phyloP scores from a whole-genome alignment of 2,797 vertebrate genomes.

The Typhlichthys eigenmanni region DNA sequence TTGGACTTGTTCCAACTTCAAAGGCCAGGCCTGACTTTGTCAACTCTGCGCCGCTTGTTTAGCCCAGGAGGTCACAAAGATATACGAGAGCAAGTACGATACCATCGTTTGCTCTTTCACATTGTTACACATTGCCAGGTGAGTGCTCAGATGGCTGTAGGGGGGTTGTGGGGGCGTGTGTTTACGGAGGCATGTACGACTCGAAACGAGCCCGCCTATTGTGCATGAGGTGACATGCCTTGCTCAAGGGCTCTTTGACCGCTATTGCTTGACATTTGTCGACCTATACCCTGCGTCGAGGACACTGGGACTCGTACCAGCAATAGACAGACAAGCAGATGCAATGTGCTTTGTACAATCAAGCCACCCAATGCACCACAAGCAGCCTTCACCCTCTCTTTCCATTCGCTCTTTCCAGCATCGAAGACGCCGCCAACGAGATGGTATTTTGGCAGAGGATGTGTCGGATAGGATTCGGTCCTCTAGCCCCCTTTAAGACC shows the following conservation, averaged over 20 bases:
- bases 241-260: constrained; percentile 1
- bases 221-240: constrained; percentile 8
- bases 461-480: constrained; percentile 33
- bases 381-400: not conserved
- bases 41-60: constrained; percentile 68
- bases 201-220: constrained; percentile 7
- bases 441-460: constrained; percentile 58
- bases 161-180: constrained; percentile 5
- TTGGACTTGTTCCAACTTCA: constrained; percentile 37
- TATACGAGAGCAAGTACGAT: constrained; percentile 45
- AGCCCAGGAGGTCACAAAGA: constrained; percentile 58
- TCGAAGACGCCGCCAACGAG: not conserved
- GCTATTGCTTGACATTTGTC: constrained; percentile 1
- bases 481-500: constrained; percentile 23
- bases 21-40: constrained; percentile 48
- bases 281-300: not conserved
- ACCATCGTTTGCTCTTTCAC: constrained; percentile 33
- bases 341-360: no score
- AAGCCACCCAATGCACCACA: constrained; percentile 6
- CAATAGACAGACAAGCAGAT: no score
- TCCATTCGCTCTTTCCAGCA: not conserved
- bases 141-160: constrained; percentile 10
- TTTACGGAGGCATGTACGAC: constrained; percentile 47
- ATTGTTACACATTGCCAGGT: constrained; percentile 10
- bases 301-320: no score